Conservation (phyloP, 2,797 vertebrate genomes). For the Danio jaintianensis region DNA sequence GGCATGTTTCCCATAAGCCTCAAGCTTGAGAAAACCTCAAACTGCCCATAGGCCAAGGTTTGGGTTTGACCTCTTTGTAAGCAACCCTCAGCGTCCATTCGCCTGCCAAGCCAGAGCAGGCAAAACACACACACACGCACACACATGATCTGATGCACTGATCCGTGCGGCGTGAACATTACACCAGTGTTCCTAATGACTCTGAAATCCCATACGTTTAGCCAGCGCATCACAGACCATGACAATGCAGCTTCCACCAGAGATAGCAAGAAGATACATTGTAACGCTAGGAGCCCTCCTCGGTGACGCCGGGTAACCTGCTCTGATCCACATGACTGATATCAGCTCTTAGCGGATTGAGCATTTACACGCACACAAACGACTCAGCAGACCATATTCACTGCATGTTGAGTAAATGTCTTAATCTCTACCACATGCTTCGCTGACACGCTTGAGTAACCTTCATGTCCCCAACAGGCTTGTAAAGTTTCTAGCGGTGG, state of each 20-base stretch:
- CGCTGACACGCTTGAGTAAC: conserved; percentile 35
- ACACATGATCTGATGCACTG: neutral
- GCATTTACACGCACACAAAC: conserved; percentile 14
- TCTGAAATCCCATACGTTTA: conserved; percentile 31
- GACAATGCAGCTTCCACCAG: conserved; percentile 58
- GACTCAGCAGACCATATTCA: neutral
- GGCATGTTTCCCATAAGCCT: conserved; percentile 20
- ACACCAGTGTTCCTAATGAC: neutral
- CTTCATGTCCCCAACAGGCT: conserved; percentile 26
- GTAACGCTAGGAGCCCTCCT: conserved; percentile 20
- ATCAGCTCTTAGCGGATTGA: conserved; percentile 2
- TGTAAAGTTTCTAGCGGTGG: conserved; percentile 11
- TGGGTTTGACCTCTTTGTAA: conserved; percentile 5
- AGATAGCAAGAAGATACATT: conserved; percentile 3
- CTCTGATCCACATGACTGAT: conserved; percentile 2
- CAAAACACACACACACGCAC: too few species aligned
- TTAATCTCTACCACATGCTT: conserved; percentile 34
- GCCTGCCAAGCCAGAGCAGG: neutral
- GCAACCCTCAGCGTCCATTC: neutral
- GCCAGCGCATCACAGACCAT: conserved; percentile 26
- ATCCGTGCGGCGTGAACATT: neutral
- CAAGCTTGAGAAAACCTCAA: conserved; percentile 31
- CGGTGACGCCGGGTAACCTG: neutral
- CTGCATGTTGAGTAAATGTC: conserved; percentile 39
- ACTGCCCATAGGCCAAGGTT: conserved; percentile 8